phyloP scores from a whole-genome alignment of 2,797 vertebrate species.

The Ptychadena robeensis region DNA sequence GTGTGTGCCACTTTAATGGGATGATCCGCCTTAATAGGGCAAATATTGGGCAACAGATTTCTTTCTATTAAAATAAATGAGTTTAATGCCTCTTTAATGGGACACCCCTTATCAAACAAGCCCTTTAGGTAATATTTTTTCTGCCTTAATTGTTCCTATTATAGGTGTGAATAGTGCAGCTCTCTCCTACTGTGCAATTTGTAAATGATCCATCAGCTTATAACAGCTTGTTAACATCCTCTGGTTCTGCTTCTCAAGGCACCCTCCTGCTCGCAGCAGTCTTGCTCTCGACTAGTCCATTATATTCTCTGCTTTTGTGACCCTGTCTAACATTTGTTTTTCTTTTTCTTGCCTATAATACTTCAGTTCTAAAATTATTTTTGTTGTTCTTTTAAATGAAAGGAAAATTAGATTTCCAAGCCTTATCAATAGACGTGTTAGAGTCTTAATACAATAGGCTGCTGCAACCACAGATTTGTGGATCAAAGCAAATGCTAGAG shows the following conservation, averaged over 20 bases:
- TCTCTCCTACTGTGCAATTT: conserved; percentile 63
- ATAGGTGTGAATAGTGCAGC: conserved; percentile 63
- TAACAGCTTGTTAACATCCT: conserved; percentile 63
- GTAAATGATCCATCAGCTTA: conserved; percentile 63
- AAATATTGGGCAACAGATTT: conserved; percentile 62
- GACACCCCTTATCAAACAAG: conserved; percentile 62
- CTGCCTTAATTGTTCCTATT: conserved; percentile 61
- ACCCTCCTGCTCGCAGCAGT: conserved; percentile 61
- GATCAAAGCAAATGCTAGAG: too few species aligned
- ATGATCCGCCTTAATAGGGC: conserved; percentile 59
- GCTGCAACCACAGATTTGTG: too few species aligned
- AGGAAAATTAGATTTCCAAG: background rate
- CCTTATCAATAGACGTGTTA: too few species aligned
- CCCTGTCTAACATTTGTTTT: conserved; percentile 54
- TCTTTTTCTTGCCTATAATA: conserved; percentile 47
- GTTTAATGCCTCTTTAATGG: conserved; percentile 60
- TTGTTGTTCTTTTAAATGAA: conserved; percentile 18
- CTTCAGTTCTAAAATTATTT: conserved; percentile 26
- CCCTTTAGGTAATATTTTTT: conserved; percentile 60
- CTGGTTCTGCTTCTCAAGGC: conserved; percentile 59
- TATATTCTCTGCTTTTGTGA: conserved; percentile 58
- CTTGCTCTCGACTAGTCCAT: conserved; percentile 55
- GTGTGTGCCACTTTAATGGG: conserved; percentile 49
- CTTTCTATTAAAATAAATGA: conserved; percentile 62
- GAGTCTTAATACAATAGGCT: too few species aligned